Conservation (phyloP, 1,140 invertebrate genomes). For the Pantala flavescens region DNA sequence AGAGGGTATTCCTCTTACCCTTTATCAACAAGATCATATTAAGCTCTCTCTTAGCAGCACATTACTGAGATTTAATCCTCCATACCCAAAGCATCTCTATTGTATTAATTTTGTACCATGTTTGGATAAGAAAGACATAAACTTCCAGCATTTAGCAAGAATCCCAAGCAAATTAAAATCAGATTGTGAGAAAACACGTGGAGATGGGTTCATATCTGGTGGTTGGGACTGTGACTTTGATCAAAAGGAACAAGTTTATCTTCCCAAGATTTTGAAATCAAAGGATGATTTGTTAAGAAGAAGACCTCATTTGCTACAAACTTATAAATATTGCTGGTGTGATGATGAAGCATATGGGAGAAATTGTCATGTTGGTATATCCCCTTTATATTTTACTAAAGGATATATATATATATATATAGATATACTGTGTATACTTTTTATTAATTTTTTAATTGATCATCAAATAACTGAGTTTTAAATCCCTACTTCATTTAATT, state of each 20-base stretch:
- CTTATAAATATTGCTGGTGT: background rate
- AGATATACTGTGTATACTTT: too few relatives aligned
- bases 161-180: constrained; percentile 55
- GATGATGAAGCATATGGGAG: background rate
- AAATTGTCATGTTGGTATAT: background rate
- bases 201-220: constrained; percentile 30
- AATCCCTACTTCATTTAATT: too few relatives aligned
- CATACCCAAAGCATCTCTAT: constrained; percentile 15
- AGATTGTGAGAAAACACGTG: constrained; percentile 67
- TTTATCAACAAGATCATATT: constrained; percentile 21
- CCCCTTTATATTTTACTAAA: background rate
- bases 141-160: constrained; percentile 78
- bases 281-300: background rate
- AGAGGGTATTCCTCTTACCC: constrained; percentile 19
- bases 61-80: constrained; percentile 19
- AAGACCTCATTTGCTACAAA: background rate
- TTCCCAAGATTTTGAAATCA: background rate
- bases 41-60: constrained; percentile 16
- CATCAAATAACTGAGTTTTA: too few relatives aligned
- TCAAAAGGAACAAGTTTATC: background rate
- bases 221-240: background rate
- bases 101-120: constrained; percentile 37
- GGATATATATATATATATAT: too few relatives aligned
- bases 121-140: constrained; percentile 88
- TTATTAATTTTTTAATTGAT: too few relatives aligned